These are phyloP conservation scores for Tetramorium simillimum DNA, from an alignment of 1,140 invertebrate species.

Conservation along the genomic window DNA sequence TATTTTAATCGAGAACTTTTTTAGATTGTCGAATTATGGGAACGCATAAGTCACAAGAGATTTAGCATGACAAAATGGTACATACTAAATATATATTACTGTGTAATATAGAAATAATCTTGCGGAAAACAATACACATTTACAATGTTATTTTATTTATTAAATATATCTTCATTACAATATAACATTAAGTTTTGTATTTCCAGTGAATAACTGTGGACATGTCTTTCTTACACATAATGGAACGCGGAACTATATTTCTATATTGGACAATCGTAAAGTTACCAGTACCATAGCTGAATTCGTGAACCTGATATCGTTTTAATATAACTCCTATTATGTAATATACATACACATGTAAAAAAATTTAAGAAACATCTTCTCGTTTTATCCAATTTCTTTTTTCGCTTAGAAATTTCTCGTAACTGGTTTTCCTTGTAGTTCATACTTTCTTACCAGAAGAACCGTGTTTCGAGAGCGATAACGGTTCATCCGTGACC, in stretches of 20 bases:
- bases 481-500: constrained; percentile 23
- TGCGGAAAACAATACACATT: constrained; percentile 26
- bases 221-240: constrained; percentile 29
- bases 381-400: background rate
- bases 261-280: constrained; percentile 22
- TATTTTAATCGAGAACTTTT: background rate
- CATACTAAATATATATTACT: background rate
- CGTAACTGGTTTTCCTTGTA: background rate
- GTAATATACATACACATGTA: constrained; percentile 1
- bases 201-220: constrained; percentile 45
- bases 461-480: background rate
- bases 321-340: constrained; percentile 7
- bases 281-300: background rate
- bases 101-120: constrained; percentile 1
- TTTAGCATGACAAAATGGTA: background rate
- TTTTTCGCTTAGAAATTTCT: constrained; percentile 20
- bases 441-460: background rate
- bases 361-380: constrained; percentile 22
- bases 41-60: background rate
- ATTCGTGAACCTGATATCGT: constrained; percentile 14
- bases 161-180: constrained; percentile 67
- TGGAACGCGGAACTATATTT: constrained; percentile 20
- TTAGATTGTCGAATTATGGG: background rate
- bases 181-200: constrained; percentile 64
- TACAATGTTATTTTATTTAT: constrained; percentile 63